Evolutionary conservation across 2,888 invertebrate genomes (phyloP).

Genomic region (Netelia virgata): DNA sequence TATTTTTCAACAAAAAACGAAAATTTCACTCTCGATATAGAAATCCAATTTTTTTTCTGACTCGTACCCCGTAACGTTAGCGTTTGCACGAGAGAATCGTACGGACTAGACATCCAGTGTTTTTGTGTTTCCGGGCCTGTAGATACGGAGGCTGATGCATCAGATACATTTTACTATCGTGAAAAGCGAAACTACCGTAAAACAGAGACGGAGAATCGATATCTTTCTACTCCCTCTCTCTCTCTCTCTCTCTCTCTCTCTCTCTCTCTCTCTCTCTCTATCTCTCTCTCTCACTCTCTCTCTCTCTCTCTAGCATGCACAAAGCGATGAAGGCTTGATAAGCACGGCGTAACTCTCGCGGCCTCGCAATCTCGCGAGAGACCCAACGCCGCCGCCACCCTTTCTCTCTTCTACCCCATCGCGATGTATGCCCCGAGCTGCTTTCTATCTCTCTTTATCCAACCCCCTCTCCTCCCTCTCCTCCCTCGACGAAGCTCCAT

Average conservation of each 20-base stretch:
- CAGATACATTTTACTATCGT: conserved; percentile 38
- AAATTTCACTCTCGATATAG: too few relatives aligned
- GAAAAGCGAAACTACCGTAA: conserved; percentile 52
- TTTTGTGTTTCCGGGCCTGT: neutral
- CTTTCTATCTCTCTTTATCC: conserved; percentile 38
- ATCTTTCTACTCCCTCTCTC: conserved; percentile 43
- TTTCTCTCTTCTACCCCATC: conserved; percentile 24
- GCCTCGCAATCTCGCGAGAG: conserved; percentile 46
- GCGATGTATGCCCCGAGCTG: conserved; percentile 17
- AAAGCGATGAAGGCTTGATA: conserved; percentile 63
- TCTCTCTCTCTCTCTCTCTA: too few relatives aligned
- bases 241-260: conserved; percentile 23
- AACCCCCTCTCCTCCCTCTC: neutral
- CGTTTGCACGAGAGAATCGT: neutral
- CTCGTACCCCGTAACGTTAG: too few relatives aligned
- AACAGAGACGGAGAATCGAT: conserved; percentile 61
- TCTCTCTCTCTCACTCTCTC: neutral
- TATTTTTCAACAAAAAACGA: too few relatives aligned
- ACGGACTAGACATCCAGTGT: neutral
- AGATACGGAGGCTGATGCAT: conserved; percentile 4
- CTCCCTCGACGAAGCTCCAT: conserved; percentile 11
- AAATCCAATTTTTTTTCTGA: too few relatives aligned
- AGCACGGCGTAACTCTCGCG: conserved; percentile 59
- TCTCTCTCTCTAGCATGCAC: conserved; percentile 47
- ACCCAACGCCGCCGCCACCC: conserved; percentile 19